phyloP scores from a whole-genome alignment of 2,797 vertebrate species.

The Parauchenoglanis punctatus region DNA sequence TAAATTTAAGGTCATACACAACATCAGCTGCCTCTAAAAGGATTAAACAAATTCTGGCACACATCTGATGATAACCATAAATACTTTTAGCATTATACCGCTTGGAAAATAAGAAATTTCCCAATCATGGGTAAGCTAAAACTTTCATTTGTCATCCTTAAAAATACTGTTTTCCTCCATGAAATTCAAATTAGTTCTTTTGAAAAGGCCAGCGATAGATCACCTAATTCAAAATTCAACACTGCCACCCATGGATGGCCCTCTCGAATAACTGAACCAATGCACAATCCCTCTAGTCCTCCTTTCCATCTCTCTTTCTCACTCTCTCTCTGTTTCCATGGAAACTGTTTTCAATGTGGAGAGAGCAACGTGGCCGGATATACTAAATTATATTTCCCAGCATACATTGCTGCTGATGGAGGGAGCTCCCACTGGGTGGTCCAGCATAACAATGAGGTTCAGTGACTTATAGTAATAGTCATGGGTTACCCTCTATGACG shows the following conservation, averaged over 20 bases:
- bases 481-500: neutral
- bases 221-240: conserved; percentile 43
- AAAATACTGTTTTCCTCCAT: neutral
- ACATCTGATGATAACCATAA: neutral
- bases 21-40: neutral
- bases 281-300: conserved; percentile 9
- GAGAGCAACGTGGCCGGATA: conserved; percentile 54
- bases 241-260: conserved; percentile 38
- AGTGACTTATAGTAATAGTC: neutral
- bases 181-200: conserved; percentile 11
- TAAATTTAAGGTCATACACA: neutral
- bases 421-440: conserved; percentile 40
- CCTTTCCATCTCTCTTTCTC: conserved; percentile 28
- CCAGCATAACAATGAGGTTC: neutral
- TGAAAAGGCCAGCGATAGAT: conserved; percentile 20
- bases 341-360: conserved; percentile 57
- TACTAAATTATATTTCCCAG: conserved; percentile 57
- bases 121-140: neutral
- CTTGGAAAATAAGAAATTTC: neutral
- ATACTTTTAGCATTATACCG: neutral
- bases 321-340: conserved; percentile 55
- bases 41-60: neutral
- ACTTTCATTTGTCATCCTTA: neutral
- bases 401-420: conserved; percentile 48
- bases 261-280: conserved; percentile 31